phyloP scores from a whole-genome alignment of 2,113 vertebrate species.

The Garra rufa region DNA sequence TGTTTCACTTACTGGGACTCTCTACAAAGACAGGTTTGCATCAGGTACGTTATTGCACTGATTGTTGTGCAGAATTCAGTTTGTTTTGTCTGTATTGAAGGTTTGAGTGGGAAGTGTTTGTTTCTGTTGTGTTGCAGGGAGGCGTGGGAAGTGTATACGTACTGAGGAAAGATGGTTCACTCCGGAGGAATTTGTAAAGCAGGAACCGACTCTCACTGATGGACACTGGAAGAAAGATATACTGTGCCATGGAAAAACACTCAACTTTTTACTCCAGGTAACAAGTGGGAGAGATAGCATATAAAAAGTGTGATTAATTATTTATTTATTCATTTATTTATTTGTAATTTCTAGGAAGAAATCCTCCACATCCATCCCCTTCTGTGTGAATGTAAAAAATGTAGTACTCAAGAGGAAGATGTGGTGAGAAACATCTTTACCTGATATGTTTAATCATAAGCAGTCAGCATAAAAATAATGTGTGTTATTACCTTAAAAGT shows the following conservation, averaged over 20 bases:
- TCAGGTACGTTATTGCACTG: constrained; percentile 61
- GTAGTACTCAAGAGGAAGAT: constrained; percentile 23
- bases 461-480: not conserved
- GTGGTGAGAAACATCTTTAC: constrained; percentile 56
- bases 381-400: constrained; percentile 54
- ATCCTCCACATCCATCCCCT: constrained; percentile 54
- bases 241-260: constrained; percentile 60
- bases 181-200: constrained; percentile 63
- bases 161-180: constrained; percentile 73
- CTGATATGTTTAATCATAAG: not conserved
- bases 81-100: not conserved
- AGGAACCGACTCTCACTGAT: not conserved
- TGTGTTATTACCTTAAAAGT: not conserved
- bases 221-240: constrained; percentile 69
- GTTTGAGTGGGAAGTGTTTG: not conserved
- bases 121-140: constrained; percentile 53
- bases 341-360: constrained; percentile 57
- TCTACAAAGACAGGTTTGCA: constrained; percentile 67
- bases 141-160: constrained; percentile 69
- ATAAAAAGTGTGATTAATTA: not conserved
- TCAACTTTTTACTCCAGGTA: constrained; percentile 66
- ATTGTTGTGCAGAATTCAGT: not conserved
- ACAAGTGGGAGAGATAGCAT: not conserved
- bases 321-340: not conserved
- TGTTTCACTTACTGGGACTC: constrained; percentile 53